Conservation (phyloP, 1,140 invertebrate species). For the Euura saliciscinereae region DNA sequence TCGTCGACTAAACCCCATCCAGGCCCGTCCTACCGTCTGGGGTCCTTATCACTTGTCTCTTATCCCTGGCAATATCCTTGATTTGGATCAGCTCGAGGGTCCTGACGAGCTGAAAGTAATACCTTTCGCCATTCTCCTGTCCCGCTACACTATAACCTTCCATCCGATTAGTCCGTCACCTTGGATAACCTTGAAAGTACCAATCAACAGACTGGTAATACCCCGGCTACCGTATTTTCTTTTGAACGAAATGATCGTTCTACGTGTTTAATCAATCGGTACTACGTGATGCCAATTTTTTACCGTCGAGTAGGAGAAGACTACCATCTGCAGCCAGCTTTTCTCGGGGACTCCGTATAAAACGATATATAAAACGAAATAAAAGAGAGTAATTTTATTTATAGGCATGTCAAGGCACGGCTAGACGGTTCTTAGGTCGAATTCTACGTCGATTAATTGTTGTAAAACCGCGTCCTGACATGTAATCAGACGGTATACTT, state of each 20-base stretch:
- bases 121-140: neutral
- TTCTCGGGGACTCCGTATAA: neutral
- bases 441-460: neutral
- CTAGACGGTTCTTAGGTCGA: neutral
- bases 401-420: neutral
- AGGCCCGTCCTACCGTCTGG: neutral
- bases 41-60: neutral
- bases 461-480: neutral
- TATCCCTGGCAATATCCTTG: constrained; percentile 2
- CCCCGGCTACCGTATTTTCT: neutral
- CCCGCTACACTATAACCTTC: neutral
- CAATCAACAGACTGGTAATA: neutral
- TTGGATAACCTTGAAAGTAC: constrained; percentile 5
- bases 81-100: constrained; percentile 3
- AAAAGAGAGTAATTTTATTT: neutral
- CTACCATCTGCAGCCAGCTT: neutral
- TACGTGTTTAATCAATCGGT: constrained; percentile 1
- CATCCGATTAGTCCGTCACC: neutral
- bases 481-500: neutral
- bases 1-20: neutral
- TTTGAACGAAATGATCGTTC: neutral
- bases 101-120: neutral
- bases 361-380: neutral
- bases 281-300: neutral
- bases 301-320: no score